phyloP scores from a whole-genome alignment of 2,888 invertebrate genomes.

The Aphidius colemani region DNA sequence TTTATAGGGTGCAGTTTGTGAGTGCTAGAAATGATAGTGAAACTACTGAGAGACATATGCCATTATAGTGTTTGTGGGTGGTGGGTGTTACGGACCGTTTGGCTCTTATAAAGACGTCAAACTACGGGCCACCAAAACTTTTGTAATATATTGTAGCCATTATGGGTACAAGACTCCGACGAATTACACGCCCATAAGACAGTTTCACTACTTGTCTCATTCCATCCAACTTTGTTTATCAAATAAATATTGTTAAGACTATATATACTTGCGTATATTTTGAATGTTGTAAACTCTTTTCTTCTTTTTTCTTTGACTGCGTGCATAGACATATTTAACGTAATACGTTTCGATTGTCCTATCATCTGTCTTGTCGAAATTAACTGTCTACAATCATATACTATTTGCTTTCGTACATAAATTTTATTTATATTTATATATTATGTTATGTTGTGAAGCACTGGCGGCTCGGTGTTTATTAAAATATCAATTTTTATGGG shows the following conservation, averaged over 20 bases:
- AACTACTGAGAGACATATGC: conserved; percentile 24
- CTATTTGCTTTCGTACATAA: background rate
- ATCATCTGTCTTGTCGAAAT: conserved; percentile 14
- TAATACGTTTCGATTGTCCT: conserved; percentile 28
- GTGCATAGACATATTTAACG: conserved; percentile 27
- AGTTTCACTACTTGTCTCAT: conserved; percentile 22
- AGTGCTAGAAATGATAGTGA: conserved; percentile 42
- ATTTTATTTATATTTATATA: background rate
- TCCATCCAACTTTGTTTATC: conserved; percentile 49
- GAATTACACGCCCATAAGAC: conserved; percentile 40
- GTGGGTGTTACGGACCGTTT: conserved; percentile 43
- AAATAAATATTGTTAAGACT: conserved; percentile 46
- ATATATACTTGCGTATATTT: conserved; percentile 18
- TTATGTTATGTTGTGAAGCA: conserved; percentile 10
- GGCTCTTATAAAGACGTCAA: conserved; percentile 52
- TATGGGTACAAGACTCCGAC: conserved; percentile 51
- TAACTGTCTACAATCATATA: background rate
- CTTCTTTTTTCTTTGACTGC: background rate
- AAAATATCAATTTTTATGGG: background rate
- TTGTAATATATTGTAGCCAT: conserved; percentile 52
- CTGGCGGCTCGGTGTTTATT: background rate
- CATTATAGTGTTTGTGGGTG: conserved; percentile 17
- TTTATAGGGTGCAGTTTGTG: conserved; percentile 37
- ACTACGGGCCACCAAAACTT: conserved; percentile 49
- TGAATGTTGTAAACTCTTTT: conserved; percentile 13